Base-by-base conservation (phyloP, 2,888 invertebrate species). In the Geophilus truncorum region DNA sequence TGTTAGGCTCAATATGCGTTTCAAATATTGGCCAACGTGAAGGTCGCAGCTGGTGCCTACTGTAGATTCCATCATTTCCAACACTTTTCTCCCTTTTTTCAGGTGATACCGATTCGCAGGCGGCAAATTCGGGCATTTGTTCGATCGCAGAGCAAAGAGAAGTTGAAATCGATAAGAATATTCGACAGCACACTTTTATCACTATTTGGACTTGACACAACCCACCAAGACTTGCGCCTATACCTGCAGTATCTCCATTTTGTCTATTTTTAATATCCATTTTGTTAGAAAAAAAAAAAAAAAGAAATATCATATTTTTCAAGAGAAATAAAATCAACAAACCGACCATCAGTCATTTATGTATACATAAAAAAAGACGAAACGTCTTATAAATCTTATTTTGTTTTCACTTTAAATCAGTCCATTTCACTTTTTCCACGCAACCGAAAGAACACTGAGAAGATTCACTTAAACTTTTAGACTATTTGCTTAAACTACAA, bases 391-490 rank as follows among this genome's bases (percentile, higher is more conserved):
- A 70, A 70, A 28, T 28, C 12, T 70, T 25, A 12, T 70, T 70
- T 70, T 70, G 28, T 15, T 70, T 70, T 70, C 70, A 1, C 70
- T 70, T 70, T 70, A 70, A 70, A 51, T 51, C 51, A 70, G 70
- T 70, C 28, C n/a, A 70, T 70, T 70, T 70, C 15, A 28, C 25
- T 70, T 70, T 70, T 70, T 28, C 23, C 10, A 28, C 28, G 23
- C 4, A 70, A 9, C 70, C 70, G n/a, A n/a, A 28, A 62, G 70
- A 28, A 28, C 25, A 25, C n/a, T 45, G 25, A 70, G 32, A 32
- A 79, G 57, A 79, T 79, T 79, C 79, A 79, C 79, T 79, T 79
- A 79, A 57, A 79, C 32, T 79, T 79, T 79, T 51, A 70, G 70
- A 70, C 70, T 70, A 79, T 79, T 79, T 79, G 57, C 79, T 79